Evolutionary conservation across 2,113 vertebrate species (phyloP).

Genomic region (Apteryx owenii): DNA sequence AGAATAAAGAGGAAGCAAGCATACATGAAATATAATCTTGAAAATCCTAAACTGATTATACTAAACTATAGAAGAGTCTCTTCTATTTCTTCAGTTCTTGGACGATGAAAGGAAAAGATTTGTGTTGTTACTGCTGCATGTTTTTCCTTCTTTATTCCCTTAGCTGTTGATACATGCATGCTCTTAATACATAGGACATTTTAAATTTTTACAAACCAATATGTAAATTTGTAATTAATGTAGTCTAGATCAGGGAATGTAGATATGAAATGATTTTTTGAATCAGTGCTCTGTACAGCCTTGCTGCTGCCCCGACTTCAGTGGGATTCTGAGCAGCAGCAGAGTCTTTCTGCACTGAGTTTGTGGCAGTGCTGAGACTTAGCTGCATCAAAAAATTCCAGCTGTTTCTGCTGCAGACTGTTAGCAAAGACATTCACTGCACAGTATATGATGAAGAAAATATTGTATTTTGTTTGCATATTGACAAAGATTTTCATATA

Average conservation of each 20-base stretch:
- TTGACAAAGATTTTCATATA: not conserved
- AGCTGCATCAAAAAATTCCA: not conserved
- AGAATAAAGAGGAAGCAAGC: slow-evolving; percentile 30
- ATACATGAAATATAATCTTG: slow-evolving; percentile 41
- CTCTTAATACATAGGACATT: not conserved
- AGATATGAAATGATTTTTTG: not conserved
- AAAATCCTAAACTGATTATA: slow-evolving; percentile 8
- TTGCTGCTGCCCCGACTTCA: not conserved
- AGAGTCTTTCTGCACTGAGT: not conserved
- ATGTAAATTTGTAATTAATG: not conserved
- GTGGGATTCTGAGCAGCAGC: not conserved
- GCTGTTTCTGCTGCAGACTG: not conserved
- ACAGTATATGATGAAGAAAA: not conserved
- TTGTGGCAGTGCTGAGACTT: not conserved
- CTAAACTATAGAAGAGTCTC: not conserved
- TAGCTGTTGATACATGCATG: not conserved
- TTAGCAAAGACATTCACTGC: not conserved
- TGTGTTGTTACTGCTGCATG: not conserved
- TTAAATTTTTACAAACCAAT: not conserved
- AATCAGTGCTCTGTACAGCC: not conserved
- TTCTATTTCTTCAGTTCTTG: slow-evolving; percentile 2
- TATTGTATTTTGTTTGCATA: not conserved
- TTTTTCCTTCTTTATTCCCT: not conserved
- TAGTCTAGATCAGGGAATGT: not conserved
- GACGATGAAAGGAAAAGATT: not conserved